Evolutionary conservation across 2,797 vertebrate species (phyloP).

Genomic region (Lacerta viridis): DNA sequence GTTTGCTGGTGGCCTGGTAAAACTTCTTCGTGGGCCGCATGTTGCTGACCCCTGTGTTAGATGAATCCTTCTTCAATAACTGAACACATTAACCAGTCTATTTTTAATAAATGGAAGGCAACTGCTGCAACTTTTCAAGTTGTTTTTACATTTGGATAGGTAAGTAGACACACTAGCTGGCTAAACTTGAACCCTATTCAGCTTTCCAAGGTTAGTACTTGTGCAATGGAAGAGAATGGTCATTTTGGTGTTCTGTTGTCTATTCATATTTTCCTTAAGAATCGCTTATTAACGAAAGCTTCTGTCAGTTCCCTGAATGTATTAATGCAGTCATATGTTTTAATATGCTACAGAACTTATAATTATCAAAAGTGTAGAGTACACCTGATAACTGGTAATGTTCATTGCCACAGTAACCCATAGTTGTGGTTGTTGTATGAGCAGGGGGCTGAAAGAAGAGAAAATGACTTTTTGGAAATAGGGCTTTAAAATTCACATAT

Average conservation of each 20-base stretch:
- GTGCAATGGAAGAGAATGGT: slow-evolving; percentile 12
- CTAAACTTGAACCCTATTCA: slow-evolving; percentile 20
- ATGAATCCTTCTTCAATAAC: background rate
- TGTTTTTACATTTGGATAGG: slow-evolving; percentile 25
- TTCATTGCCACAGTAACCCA: background rate
- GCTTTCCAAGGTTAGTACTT: background rate
- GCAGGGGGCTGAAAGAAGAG: background rate
- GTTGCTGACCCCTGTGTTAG: no score
- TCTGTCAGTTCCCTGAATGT: background rate
- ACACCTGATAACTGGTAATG: background rate
- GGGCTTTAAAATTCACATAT: background rate
- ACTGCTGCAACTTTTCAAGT: background rate
- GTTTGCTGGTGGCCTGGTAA: no score
- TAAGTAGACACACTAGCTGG: slow-evolving; percentile 34
- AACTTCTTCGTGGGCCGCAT: no score
- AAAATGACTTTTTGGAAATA: background rate
- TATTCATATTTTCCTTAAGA: background rate
- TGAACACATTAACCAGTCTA: background rate
- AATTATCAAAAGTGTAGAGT: background rate
- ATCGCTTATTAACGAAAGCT: background rate
- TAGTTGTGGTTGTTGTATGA: background rate
- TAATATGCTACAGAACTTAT: background rate
- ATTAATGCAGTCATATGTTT: background rate
- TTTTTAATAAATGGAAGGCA: slow-evolving; percentile 32
- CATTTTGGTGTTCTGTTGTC: slow-evolving; percentile 1